Evolutionary conservation across 2,113 vertebrate species (phyloP).

Genomic region (Perognathus longimembris): DNA sequence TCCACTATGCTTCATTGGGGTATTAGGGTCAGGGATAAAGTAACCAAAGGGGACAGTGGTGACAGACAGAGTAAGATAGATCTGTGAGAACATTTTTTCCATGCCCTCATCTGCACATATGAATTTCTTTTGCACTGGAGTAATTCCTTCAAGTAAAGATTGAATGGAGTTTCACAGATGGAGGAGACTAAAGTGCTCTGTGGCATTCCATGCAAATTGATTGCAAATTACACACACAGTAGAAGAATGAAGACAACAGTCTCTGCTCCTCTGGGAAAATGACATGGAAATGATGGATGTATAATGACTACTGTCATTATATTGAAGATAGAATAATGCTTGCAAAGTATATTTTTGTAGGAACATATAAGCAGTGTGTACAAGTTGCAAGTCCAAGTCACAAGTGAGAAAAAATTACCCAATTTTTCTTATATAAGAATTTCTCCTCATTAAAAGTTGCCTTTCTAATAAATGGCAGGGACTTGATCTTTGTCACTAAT

Average conservation of each 20-base stretch:
- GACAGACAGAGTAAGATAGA: background rate
- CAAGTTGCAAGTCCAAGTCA: background rate
- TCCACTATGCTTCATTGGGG: background rate
- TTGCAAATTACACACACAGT: background rate
- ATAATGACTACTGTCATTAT: background rate
- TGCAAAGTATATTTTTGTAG: background rate
- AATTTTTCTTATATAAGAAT: constrained; percentile 16
- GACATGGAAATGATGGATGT: background rate
- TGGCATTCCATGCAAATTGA: background rate
- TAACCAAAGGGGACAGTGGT: background rate
- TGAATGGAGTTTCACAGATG: background rate
- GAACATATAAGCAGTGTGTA: background rate
- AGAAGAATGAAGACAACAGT: background rate
- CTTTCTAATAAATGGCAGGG: background rate
- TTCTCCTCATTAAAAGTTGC: constrained; percentile 1
- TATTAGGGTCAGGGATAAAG: background rate
- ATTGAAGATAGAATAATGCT: background rate
- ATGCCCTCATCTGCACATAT: background rate
- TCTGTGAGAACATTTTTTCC: background rate
- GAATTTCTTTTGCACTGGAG: background rate
- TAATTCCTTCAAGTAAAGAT: background rate
- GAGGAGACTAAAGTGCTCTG: background rate
- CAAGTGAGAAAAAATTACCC: background rate
- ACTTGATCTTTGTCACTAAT: background rate
- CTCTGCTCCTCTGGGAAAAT: background rate